These are phyloP conservation scores for Oryzias celebensis DNA, from an alignment of 2,113 vertebrate species.

Conservation along the genomic window DNA sequence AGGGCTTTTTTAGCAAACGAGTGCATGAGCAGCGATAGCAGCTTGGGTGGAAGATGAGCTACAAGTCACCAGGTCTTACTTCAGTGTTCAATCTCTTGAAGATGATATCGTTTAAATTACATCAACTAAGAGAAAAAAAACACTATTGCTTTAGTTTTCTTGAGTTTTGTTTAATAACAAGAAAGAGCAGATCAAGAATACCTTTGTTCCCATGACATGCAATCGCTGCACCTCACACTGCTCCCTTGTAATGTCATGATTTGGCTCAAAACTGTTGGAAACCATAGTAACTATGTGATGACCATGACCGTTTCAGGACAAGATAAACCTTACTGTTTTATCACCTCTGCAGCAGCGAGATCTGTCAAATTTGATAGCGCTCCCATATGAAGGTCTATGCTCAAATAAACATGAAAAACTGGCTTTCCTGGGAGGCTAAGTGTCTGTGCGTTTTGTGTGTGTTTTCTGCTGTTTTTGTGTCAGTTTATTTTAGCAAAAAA, in stretches of 20 bases:
- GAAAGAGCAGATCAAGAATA: background rate
- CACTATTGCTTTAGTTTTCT: background rate
- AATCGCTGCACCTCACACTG: background rate
- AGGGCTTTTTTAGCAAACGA: background rate
- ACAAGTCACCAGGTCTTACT: background rate
- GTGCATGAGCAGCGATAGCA: background rate
- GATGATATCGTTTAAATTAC: constrained; percentile 1
- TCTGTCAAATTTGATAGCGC: no score
- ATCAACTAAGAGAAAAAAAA: background rate
- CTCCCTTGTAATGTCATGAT: background rate
- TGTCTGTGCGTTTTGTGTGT: no score
- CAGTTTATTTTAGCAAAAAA: no score
- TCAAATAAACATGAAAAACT: no score
- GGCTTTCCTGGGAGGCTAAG: no score
- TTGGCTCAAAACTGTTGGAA: background rate
- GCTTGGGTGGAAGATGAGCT: no score
- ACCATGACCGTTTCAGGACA: no score
- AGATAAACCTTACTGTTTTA: no score
- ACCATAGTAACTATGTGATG: background rate
- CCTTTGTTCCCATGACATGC: background rate
- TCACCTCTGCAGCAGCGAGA: no score
- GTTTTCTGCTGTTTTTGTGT: no score
- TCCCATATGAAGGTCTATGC: no score
- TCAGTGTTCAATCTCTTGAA: constrained; percentile 7
- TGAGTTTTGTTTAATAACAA: background rate